Conservation (phyloP, 2,797 vertebrate genomes). For the Danio jaintianensis region DNA sequence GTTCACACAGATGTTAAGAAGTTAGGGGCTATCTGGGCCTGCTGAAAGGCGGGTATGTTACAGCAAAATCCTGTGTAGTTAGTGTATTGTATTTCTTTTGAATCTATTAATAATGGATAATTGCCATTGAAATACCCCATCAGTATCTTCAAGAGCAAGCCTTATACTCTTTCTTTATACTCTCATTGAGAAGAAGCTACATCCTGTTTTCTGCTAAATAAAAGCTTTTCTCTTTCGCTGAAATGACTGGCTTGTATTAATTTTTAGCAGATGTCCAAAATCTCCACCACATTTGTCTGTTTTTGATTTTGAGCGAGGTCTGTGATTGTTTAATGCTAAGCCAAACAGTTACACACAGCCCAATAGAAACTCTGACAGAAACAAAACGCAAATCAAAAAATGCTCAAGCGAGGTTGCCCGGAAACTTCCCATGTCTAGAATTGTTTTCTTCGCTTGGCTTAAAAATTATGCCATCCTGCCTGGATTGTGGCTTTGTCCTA, state of each 20-base stretch:
- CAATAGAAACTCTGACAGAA: conserved; percentile 3
- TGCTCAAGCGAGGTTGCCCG: not conserved
- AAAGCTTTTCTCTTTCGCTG: not conserved
- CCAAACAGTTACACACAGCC: not conserved
- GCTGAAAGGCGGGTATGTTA: no score
- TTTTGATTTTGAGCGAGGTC: conserved; percentile 7
- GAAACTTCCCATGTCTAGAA: conserved; percentile 11
- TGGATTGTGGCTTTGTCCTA: not conserved
- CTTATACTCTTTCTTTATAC: not conserved
- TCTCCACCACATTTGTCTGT: conserved; percentile 21
- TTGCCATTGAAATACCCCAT: not conserved
- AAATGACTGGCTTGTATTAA: not conserved
- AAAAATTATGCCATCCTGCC: not conserved
- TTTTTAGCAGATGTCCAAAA: conserved; percentile 9
- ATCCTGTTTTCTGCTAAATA: conserved; percentile 3
- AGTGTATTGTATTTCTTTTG: not conserved
- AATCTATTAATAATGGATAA: not conserved
- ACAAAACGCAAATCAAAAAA: conserved; percentile 15
- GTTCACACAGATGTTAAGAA: no score
- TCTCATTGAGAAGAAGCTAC: not conserved
- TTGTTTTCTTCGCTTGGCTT: not conserved
- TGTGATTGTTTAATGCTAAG: conserved; percentile 10
- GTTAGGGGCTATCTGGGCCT: no score
- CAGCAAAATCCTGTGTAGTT: not conserved
- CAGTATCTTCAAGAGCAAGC: not conserved